Evolutionary conservation across 2,113 vertebrate genomes (phyloP), one percentile per base, ranked within the genome.

Genomic region (Dasyornis broadbenti): DNA sequence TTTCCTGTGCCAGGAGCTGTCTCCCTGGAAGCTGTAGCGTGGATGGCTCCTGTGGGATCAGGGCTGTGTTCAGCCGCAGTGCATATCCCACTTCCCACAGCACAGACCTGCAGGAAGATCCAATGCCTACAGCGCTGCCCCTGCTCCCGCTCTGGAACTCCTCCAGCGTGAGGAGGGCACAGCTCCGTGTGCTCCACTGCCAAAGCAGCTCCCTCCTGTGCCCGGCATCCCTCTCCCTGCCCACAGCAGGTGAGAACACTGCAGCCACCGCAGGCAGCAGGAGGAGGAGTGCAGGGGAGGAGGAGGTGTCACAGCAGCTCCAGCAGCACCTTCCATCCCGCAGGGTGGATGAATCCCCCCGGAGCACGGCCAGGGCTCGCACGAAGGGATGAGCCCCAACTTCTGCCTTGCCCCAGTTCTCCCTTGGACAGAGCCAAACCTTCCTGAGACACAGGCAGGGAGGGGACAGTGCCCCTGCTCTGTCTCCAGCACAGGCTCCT

Each of bases 181-280:
- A 15, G 72, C 31, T 0, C 30, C 2, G 3, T 2, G 50, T 11
- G 23, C 65, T 26, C 47, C 31, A 4, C 1, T 8, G 45, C 33
- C 35, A 14, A 17, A 66, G 28, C 68, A 27, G 70, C 61, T 63
- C 59, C 69, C 24, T 17, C 11, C 71, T 5, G 52, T 2, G 9
- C 52, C 59, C 75, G 16, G 84, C 86, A 68, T 8, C 39, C 5
- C 64, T 20, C 11, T 39, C 13, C 26, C 6, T 0, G 63, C 8
- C 44, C 35, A 2, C 64, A 1, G 79, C 64, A 4, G 35, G 14
- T 7, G 50, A 64, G 78, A 52, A 47, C 1, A 77, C 70, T 88
- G 82, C 5, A 1, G 78, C 45, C 60, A 27, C 3, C 3, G 60
- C 28, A 3, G 64, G 35, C 42, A 20, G 82, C 3, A 2, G 39